These are phyloP conservation scores for Amazona guildingii DNA, from an alignment of 2,113 vertebrate genomes.

Conservation along the genomic window DNA sequence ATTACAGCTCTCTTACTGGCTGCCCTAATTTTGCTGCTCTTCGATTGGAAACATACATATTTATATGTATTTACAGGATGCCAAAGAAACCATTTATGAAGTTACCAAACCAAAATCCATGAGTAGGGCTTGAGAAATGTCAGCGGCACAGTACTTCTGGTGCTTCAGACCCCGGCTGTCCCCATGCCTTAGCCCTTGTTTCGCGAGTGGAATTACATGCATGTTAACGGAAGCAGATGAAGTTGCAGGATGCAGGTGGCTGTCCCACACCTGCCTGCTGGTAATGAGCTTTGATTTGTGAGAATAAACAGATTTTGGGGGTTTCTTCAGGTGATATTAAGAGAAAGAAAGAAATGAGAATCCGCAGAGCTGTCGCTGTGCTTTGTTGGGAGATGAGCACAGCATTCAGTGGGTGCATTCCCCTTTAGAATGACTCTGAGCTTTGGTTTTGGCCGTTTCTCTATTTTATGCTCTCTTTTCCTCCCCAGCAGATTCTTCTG, in stretches of 20 bases:
- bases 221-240: slow-evolving; percentile 4
- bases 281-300: background rate
- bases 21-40: background rate
- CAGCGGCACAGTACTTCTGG: background rate
- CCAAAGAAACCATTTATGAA: background rate
- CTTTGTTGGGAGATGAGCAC: background rate
- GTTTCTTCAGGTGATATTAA: background rate
- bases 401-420: background rate
- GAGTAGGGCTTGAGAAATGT: background rate
- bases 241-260: background rate
- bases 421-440: background rate
- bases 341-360: background rate
- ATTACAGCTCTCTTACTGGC: background rate
- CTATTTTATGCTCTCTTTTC: background rate
- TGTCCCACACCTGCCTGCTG: background rate
- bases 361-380: background rate
- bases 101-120: background rate
- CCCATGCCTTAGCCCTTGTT: background rate
- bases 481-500: background rate
- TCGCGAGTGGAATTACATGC: background rate
- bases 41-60: background rate
- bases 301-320: background rate
- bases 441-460: background rate
- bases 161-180: background rate
- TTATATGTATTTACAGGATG: background rate